Evolutionary conservation across 2,888 invertebrate genomes (phyloP), one percentile per base, ranked within the genome.

Genomic region (Euclidia mi): DNA sequence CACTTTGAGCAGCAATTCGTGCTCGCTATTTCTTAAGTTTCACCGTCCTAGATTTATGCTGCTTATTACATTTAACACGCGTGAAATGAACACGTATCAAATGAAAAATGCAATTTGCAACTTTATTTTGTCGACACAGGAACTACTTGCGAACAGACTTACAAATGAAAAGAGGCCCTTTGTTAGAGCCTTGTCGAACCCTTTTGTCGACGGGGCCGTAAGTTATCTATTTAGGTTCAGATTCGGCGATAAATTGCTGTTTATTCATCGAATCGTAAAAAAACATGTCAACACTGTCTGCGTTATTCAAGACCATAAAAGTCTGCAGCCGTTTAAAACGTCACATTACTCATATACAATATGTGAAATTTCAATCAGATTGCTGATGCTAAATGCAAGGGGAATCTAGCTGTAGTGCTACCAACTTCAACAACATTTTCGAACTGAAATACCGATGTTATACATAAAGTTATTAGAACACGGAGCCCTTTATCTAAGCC

Each of bases 61-160:
- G 84, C 90, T 92, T 92, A 92, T 92, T 90, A 91, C 87, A 90
- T 92, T 92, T 91, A 90, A 89, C 85, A 86, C 88, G 89, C 91
- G 88, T 88, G 90, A 90, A 92, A 90, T 90, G 87, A 90, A 84
- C 87, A 84, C 76, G 82, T 78, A 75, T 76, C 60, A 81, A 80
- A 80, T 76, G 76, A 81, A 76, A 81, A 84, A 87, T 82, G 83
- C 87, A 80, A 92, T 90, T 89, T 81, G 77, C 79, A 75, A 83
- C 90, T 87, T 84, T 92, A 91, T 88, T 76, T 77, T 71, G 71
- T 76, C 48, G 65, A 58, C 69, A 76, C 84, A 87, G 78, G 79
- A 86, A 83, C 85, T 85, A 85, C 88, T 79, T 76, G 76, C 58
- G 60, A 69, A 56, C 63, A 65, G 56, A 66, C 6, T 58, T 20